These are phyloP conservation scores for Lichenostomus cassidix DNA, from an alignment of 2,113 vertebrate species.

Conservation along the genomic window DNA sequence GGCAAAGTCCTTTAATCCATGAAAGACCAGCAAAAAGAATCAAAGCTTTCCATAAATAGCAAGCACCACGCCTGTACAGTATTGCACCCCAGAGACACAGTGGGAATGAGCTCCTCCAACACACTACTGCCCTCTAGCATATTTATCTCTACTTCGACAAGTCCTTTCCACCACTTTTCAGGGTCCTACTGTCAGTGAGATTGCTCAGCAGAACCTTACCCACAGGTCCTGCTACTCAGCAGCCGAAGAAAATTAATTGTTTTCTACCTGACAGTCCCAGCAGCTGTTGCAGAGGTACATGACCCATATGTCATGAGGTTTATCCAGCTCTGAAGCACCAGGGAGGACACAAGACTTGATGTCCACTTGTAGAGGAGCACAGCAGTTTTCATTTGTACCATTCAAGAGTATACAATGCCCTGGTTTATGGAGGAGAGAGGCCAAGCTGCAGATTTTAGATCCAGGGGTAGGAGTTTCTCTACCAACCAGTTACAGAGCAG, in stretches of 20 bases:
- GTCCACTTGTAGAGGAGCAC: background rate
- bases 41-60: background rate
- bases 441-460: background rate
- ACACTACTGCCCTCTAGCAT: background rate
- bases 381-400: background rate
- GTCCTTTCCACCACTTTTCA: background rate
- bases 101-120: background rate
- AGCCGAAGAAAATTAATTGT: background rate
- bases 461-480: background rate
- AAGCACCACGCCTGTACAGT: background rate
- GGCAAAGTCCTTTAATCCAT: background rate
- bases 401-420: background rate
- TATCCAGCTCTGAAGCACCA: background rate
- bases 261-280: background rate
- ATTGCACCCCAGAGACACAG: background rate
- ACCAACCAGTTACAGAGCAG: background rate
- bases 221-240: background rate
- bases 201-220: background rate
- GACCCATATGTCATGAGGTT: background rate
- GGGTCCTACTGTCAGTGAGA: background rate
- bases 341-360: background rate
- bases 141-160: background rate
- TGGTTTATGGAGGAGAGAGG: background rate
- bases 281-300: background rate
- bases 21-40: background rate